Conservation (phyloP, 2,888 invertebrate species). For the Drosophila rubida region DNA sequence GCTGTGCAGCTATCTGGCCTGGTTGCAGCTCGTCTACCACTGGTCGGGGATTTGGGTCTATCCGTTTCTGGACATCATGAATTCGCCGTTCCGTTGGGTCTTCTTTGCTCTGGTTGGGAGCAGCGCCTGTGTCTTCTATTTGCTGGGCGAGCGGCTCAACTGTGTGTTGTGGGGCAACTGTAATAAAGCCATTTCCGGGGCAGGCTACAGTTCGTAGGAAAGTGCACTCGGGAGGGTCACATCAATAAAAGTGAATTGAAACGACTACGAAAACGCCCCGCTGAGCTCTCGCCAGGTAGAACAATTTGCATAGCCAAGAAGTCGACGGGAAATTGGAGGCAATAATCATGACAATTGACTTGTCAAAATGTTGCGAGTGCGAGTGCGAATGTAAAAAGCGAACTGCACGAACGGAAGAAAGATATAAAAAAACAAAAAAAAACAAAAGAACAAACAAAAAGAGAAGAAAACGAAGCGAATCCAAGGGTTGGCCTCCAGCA, state of each 20-base stretch:
- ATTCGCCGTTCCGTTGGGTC: slow-evolving; percentile 14
- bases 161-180: slow-evolving; percentile 3
- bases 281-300: slow-evolving; percentile 15
- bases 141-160: slow-evolving; percentile 51
- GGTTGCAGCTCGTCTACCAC: slow-evolving; percentile 31
- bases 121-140: slow-evolving; percentile 39
- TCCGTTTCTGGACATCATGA: slow-evolving; percentile 41
- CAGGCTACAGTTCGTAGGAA: not conserved
- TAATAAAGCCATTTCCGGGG: slow-evolving; percentile 57
- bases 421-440: slow-evolving; percentile 5
- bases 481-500: slow-evolving; percentile 30
- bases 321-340: slow-evolving; percentile 52
- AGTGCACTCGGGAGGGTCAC: not conserved
- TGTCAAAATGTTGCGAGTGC: slow-evolving; percentile 54
- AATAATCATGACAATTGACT: slow-evolving; percentile 65
- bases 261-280: not conserved
- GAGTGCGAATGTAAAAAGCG: not conserved
- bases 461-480: not conserved
- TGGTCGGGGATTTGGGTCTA: slow-evolving; percentile 52
- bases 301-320: slow-evolving; percentile 50
- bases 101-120: slow-evolving; percentile 37
- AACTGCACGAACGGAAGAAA: slow-evolving; percentile 1
- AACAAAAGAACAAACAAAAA: no score
- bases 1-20: slow-evolving; percentile 40
- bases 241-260: not conserved